These are phyloP conservation scores for Lanius ludovicianus DNA, from an alignment of 2,113 vertebrate genomes.

Conservation along the genomic window DNA sequence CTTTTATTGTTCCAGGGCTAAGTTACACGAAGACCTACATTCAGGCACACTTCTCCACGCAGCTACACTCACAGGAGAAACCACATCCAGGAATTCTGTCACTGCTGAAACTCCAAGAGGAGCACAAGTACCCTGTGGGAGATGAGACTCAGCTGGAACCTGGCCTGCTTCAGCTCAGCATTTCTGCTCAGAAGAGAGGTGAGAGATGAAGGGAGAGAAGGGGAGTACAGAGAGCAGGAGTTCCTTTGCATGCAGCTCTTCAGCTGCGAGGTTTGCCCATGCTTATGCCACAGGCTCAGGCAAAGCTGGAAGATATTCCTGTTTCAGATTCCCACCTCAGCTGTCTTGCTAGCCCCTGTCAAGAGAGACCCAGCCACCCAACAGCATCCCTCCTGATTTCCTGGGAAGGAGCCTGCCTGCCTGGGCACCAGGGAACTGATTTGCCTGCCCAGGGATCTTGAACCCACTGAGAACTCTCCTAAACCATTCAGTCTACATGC, in stretches of 20 bases:
- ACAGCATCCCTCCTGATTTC: rapidly evolving
- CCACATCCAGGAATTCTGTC: not conserved
- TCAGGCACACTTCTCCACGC: not conserved
- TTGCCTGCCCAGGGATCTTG: rapidly evolving
- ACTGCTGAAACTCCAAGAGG: not conserved
- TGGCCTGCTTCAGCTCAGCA: not conserved
- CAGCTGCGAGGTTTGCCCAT: not conserved
- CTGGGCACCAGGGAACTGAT: not conserved
- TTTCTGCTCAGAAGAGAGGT: not conserved
- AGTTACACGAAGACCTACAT: not conserved
- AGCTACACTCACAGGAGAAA: not conserved
- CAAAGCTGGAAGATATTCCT: not conserved
- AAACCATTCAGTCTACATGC: not conserved
- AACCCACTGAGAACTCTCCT: not conserved
- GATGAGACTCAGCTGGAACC: not conserved
- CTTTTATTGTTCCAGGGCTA: not conserved
- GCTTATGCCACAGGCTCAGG: not conserved
- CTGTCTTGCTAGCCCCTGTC: not conserved
- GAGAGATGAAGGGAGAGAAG: not conserved
- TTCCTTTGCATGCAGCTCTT: not conserved
- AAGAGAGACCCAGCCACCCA: not conserved
- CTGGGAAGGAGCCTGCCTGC: not conserved
- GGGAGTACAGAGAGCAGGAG: not conserved
- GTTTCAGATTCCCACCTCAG: not conserved
- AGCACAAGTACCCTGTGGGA: not conserved